phyloP scores from a whole-genome alignment of 92 coral and sea anemone species.

The Blastomussa wellsi region DNA sequence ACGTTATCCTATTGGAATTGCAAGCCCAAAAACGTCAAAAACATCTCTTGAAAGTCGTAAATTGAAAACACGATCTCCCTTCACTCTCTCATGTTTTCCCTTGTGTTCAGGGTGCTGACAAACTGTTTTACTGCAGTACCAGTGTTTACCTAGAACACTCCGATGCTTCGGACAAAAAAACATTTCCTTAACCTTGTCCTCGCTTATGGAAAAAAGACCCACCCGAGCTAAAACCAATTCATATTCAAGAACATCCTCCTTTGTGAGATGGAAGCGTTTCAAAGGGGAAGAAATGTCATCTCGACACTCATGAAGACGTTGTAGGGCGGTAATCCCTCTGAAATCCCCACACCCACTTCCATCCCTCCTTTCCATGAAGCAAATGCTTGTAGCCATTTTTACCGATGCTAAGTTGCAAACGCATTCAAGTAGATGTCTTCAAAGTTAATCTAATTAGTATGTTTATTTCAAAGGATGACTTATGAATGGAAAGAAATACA shows the following conservation, averaged over 20 bases:
- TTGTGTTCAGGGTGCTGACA: conserved; percentile 57
- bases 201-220: too few relatives aligned
- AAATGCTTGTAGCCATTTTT: not conserved
- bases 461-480: too few relatives aligned
- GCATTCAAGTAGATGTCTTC: too few relatives aligned
- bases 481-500: too few relatives aligned
- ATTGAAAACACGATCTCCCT: conserved; percentile 48
- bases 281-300: conserved; percentile 47
- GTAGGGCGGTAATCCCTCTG: conserved; percentile 29
- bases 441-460: too few relatives aligned
- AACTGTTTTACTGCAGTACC: conserved; percentile 11
- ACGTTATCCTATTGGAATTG: conserved; percentile 19
- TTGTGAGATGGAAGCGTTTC: conserved; percentile 50
- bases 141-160: not conserved
- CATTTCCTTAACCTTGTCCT: too few relatives aligned
- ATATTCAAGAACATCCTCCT: conserved; percentile 31
- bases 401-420: not conserved
- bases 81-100: conserved; percentile 46
- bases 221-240: not conserved
- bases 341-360: conserved; percentile 45
- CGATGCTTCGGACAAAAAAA: too few relatives aligned
- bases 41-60: conserved; percentile 37
- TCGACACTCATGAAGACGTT: conserved; percentile 39
- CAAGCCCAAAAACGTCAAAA: conserved; percentile 32
- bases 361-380: conserved; percentile 30